Conservation (phyloP, 1,140 invertebrate species). For the Drosophila eugracilis region DNA sequence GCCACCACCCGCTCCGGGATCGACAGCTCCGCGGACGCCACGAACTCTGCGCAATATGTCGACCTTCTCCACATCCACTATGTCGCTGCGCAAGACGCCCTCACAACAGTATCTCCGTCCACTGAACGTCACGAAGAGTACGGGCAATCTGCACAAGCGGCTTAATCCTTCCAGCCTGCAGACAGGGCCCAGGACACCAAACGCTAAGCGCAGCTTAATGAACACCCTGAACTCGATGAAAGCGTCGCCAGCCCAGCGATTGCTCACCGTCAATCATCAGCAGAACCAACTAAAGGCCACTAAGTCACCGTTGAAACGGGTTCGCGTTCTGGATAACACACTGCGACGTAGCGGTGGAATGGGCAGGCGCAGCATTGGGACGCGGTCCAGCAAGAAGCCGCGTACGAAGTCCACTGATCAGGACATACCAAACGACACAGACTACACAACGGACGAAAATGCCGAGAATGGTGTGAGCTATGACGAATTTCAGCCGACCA, state of each 20-base stretch:
- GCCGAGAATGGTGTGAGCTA: slow-evolving; percentile 44
- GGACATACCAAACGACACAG: slow-evolving; percentile 22
- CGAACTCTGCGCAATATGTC: slow-evolving; percentile 60
- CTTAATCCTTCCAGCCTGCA: not conserved
- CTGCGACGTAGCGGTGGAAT: slow-evolving; percentile 63
- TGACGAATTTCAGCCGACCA: slow-evolving; percentile 61
- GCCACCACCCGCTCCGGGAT: slow-evolving; percentile 35
- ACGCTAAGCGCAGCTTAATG: slow-evolving; percentile 68
- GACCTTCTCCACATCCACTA: slow-evolving; percentile 60
- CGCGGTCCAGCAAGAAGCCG: slow-evolving; percentile 14
- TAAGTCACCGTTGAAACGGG: slow-evolving; percentile 65
- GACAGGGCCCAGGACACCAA: slow-evolving; percentile 26
- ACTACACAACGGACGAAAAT: slow-evolving; percentile 40
- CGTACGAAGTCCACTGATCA: slow-evolving; percentile 22
- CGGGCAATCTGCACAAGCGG: slow-evolving; percentile 65
- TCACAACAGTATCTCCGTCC: slow-evolving; percentile 44
- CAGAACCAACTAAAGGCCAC: slow-evolving; percentile 14
- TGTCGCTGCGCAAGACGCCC: slow-evolving; percentile 72
- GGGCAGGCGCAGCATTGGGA: slow-evolving; percentile 55
- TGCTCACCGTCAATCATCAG: slow-evolving; percentile 4
- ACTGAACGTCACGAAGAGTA: slow-evolving; percentile 39
- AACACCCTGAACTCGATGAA: slow-evolving; percentile 34
- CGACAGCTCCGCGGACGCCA: slow-evolving; percentile 57
- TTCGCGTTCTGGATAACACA: slow-evolving; percentile 62
- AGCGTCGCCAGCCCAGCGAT: slow-evolving; percentile 17